A percentile compares a stretch with the other conserved stretches of the same genome.
These are phyloP conservation scores for Tenebrio molitor DNA, from an alignment of 1,140 invertebrate species.

Conservation along the genomic window DNA sequence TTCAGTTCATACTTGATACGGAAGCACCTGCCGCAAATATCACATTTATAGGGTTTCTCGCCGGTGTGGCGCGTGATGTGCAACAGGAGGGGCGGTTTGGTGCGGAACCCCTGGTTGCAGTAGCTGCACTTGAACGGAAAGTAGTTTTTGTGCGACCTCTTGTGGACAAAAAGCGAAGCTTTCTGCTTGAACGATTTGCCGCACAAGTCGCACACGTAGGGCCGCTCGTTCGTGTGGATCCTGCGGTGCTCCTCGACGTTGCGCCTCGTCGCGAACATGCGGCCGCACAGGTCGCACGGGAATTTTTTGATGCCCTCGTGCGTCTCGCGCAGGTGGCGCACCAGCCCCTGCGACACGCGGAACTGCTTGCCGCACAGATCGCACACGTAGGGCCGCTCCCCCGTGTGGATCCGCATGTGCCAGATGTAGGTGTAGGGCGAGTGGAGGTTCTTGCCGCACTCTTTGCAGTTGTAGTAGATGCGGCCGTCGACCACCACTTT, in stretches of 20 bases:
- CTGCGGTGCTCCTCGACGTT: slow-evolving; percentile 67
- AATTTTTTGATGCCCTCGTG: slow-evolving; percentile 75
- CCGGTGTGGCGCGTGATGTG: slow-evolving; percentile 77
- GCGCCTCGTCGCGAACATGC: slow-evolving; percentile 69
- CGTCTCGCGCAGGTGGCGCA: slow-evolving; percentile 74
- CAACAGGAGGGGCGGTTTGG: slow-evolving; percentile 70
- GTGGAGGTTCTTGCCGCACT: slow-evolving; percentile 73
- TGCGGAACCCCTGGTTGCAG: slow-evolving; percentile 75
- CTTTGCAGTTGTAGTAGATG: slow-evolving; percentile 71
- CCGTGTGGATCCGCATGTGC: slow-evolving; percentile 78
- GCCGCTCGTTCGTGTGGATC: slow-evolving; percentile 67
- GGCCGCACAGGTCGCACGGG: slow-evolving; percentile 70
- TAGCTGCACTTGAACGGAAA: slow-evolving; percentile 73
- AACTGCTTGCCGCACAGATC: slow-evolving; percentile 82
- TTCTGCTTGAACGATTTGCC: slow-evolving; percentile 73
- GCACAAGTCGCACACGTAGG: slow-evolving; percentile 72
- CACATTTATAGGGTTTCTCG: slow-evolving; percentile 76
- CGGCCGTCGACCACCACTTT: slow-evolving; percentile 67
- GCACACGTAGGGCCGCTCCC: slow-evolving; percentile 81
- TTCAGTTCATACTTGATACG: slow-evolving; percentile 70
- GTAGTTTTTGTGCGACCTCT: slow-evolving; percentile 69
- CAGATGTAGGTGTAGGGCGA: slow-evolving; percentile 73
- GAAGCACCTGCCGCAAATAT: slow-evolving; percentile 69
- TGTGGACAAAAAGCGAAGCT: slow-evolving; percentile 70
- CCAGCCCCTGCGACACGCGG: slow-evolving; percentile 73